A percentile compares a stretch with the other conserved stretches of the same genome.
Conservation (phyloP, 35 echinoderm and acorn worm genomes). For the Acanthaster planci region DNA sequence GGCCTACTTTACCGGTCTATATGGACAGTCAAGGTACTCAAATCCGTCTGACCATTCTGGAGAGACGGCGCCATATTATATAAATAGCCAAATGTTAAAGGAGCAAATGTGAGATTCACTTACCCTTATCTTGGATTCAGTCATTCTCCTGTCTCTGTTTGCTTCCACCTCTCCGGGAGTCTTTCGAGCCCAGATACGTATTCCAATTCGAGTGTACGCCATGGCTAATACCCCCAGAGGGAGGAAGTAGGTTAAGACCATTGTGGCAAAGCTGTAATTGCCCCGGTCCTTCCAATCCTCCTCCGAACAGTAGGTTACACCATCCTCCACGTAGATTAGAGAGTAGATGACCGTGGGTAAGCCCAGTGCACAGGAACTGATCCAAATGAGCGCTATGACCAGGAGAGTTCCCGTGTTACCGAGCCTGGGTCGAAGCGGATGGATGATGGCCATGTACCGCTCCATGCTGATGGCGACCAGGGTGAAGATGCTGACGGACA, state of each 20-base stretch:
- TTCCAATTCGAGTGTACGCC: slow-evolving; percentile 76
- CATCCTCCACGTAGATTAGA: slow-evolving; percentile 39
- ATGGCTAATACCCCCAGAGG: slow-evolving; percentile 70
- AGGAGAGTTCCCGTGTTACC: slow-evolving; percentile 58
- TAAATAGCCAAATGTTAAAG: too few species aligned
- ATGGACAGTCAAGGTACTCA: too few species aligned
- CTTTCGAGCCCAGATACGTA: slow-evolving; percentile 77
- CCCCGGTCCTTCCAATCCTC: slow-evolving; percentile 45
- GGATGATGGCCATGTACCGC: slow-evolving; percentile 91
- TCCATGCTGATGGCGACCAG: slow-evolving; percentile 96
- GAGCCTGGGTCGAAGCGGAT: slow-evolving; percentile 83
- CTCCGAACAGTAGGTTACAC: slow-evolving; percentile 57
- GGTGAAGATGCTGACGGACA: slow-evolving; percentile 98
- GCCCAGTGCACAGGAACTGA: slow-evolving; percentile 63
- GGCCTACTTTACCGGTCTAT: too few species aligned
- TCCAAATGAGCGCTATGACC: slow-evolving; percentile 72
- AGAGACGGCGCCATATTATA: too few species aligned
- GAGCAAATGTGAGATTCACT: background rate
- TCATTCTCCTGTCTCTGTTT: slow-evolving; percentile 69
- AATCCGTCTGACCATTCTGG: too few species aligned
- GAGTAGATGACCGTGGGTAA: slow-evolving; percentile 70
- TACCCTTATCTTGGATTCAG: slow-evolving; percentile 94
- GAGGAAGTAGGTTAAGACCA: slow-evolving; percentile 81
- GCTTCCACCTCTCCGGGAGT: slow-evolving; percentile 88
- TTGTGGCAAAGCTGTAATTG: slow-evolving; percentile 61